Evolutionary conservation across 2,797 vertebrate genomes (phyloP).

Genomic region (Neopelma chrysocephalum): DNA sequence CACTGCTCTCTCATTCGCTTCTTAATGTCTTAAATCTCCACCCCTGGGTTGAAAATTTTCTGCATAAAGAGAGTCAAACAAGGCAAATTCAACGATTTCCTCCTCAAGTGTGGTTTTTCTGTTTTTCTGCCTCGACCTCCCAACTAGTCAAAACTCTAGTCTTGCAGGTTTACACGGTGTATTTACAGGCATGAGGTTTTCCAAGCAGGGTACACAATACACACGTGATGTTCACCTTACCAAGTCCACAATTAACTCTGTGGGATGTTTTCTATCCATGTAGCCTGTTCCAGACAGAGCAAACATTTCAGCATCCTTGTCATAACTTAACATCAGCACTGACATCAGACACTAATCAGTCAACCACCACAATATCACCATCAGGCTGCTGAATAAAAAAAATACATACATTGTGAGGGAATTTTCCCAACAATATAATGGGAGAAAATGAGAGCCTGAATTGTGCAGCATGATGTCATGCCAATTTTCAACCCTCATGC

Average conservation of each 20-base stretch:
- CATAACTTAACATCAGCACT: not conserved
- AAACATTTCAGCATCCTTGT: not conserved
- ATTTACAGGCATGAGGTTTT: not conserved
- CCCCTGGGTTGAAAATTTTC: not conserved
- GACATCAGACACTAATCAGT: not conserved
- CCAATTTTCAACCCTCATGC: not conserved
- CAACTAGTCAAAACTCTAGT: not conserved
- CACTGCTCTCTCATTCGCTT: not conserved
- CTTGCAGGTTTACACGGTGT: not conserved
- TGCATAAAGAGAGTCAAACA: not conserved
- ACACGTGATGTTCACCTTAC: not conserved
- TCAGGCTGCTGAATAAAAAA: not conserved
- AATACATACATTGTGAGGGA: not conserved
- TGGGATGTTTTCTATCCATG: not conserved
- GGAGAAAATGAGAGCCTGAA: not conserved
- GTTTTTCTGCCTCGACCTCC: rapidly evolving
- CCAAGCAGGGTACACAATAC: not conserved
- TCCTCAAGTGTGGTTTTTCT: not conserved
- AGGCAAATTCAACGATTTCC: not conserved
- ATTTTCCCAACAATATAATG: not conserved
- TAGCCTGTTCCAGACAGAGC: not conserved
- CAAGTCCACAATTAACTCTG: not conserved
- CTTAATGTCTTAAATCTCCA: not conserved
- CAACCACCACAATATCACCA: not conserved
- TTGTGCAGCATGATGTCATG: not conserved